phyloP scores from a whole-genome alignment of 2,888 invertebrate species.

The Nomada lathburiana region DNA sequence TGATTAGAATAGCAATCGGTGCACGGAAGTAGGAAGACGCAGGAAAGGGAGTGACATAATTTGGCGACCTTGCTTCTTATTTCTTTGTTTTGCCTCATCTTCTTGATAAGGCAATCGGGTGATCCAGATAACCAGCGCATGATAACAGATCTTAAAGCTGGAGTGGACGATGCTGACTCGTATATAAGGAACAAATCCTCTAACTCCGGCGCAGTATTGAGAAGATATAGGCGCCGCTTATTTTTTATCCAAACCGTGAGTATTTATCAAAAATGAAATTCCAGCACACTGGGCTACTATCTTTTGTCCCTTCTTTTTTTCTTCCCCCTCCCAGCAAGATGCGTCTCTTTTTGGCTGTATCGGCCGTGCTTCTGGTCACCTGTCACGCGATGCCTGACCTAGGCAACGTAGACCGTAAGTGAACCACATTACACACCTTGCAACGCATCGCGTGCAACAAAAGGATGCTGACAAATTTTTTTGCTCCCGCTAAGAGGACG shows the following conservation, averaged over 20 bases:
- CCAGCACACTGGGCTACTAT: too few species aligned
- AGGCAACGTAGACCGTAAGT: not conserved
- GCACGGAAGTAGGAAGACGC: not conserved
- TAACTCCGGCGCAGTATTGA: not conserved
- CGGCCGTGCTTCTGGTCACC: conserved; percentile 5
- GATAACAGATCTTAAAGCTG: conserved; percentile 46
- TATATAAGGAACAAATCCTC: conserved; percentile 41
- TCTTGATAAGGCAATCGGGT: conserved; percentile 13
- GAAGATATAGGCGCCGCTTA: not conserved
- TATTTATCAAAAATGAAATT: not conserved
- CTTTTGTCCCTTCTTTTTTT: not conserved
- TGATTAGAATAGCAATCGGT: not conserved
- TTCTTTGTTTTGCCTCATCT: not conserved
- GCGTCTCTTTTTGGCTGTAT: not conserved
- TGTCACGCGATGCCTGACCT: not conserved
- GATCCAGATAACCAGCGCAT: conserved; percentile 25
- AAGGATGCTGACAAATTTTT: not conserved
- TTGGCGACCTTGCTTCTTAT: not conserved
- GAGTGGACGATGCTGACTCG: conserved; percentile 35
- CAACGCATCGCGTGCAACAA: too few species aligned
- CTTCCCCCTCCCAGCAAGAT: conserved; percentile 23
- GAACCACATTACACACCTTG: not conserved
- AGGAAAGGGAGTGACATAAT: not conserved
- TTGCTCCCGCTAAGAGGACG: not conserved
- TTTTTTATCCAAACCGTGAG: not conserved